Base-by-base conservation (phyloP, 1,140 invertebrate genomes). In the Anthonomus grandis region DNA sequence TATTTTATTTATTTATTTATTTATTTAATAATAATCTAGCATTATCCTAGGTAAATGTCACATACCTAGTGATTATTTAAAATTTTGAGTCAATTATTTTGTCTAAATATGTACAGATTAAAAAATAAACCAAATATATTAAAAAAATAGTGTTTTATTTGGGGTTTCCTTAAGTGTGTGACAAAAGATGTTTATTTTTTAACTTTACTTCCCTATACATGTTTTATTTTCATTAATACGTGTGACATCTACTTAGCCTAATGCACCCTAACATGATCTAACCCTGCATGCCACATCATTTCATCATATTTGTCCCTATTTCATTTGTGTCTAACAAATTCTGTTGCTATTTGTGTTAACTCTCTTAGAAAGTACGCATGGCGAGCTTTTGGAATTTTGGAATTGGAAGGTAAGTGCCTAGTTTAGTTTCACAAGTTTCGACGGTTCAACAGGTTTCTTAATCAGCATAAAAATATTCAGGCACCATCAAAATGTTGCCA, bases 31-130 rank as follows among this genome's bases (percentile, higher is more conserved):
- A 62, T 62, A 60, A 58, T 60, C n/a, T n/a, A n/a, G 67, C 67
- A 70, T 68, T 70, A 64, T 47, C 65, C 70, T 72, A 70, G 70
- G 70, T 72, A 72, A 61, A 71, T 72, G 70, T 72, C 70, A 70
- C 70, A 70, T 49, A 38, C 63, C 52, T 47, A 45, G 65, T 68
- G 66, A 64, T 63, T 31, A 37, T n/a, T 9, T n/a, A n/a, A n/a
- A n/a, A n/a, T n/a, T n/a, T n/a, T n/a, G n/a, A n/a, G 21, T 37
- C 13, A 34, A 23, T 44, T 47, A 38, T n/a, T 36, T 38, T 31
- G n/a, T 24, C 52, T 59, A 53, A 63, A 62, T 52, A 53, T 57
- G 27, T n/a, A 36, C 31, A 38, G 34, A 44, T 27, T 49, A 65
- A 67, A 64, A 64, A 58, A 68, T 42, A 48, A n/a, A n/a, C n/a